phyloP scores from a whole-genome alignment of 1,140 invertebrate species.

The Platorchestia sp. region DNA sequence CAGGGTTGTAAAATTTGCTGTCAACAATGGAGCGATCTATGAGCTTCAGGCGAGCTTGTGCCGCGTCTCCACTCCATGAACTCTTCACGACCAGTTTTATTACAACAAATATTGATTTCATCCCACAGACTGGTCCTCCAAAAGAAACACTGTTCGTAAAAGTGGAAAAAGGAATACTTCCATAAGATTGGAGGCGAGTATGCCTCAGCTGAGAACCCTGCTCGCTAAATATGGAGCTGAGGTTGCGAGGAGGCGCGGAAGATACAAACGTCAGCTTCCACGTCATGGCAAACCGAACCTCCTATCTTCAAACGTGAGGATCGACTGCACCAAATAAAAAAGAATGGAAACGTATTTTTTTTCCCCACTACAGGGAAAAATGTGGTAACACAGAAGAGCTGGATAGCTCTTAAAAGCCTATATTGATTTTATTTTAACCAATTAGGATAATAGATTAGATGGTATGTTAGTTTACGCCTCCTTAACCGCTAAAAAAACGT shows the following conservation, averaged over 20 bases:
- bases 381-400: not conserved
- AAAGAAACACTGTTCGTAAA: not conserved
- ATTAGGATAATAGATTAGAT: too few relatives aligned
- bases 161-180: not conserved
- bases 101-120: slow-evolving; percentile 2
- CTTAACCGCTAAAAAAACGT: too few relatives aligned
- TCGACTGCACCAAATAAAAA: not conserved
- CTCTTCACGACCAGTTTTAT: not conserved
- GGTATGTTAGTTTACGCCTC: too few relatives aligned
- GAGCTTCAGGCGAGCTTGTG: not conserved
- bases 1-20: not conserved
- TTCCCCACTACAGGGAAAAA: not conserved
- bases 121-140: not conserved
- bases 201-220: not conserved
- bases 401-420: not conserved
- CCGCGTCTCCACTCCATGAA: not conserved
- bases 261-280: not conserved
- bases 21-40: not conserved
- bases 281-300: not conserved
- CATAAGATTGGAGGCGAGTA: not conserved
- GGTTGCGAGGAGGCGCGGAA: not conserved
- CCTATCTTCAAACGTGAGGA: not conserved
- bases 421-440: too few relatives aligned
- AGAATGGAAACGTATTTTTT: not conserved
- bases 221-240: not conserved